Percentiles rank a stretch among this genome's conserved stretches.
phyloP scores from a whole-genome alignment of 2,113 vertebrate species.

The Picathartes gymnocephalus region DNA sequence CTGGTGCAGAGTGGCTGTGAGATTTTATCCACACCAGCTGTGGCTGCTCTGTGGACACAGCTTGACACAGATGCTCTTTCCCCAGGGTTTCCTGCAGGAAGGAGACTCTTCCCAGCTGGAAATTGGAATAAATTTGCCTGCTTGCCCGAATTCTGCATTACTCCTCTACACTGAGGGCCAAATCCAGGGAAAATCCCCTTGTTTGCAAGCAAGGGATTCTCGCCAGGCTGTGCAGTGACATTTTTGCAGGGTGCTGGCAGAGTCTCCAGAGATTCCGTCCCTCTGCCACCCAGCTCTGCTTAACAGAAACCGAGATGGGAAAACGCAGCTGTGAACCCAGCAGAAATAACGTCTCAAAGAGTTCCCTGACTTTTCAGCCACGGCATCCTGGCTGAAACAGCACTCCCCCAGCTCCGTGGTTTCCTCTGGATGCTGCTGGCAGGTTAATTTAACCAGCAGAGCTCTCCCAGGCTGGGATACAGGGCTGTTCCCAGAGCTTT shows the following conservation, averaged over 20 bases:
- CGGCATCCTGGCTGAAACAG: not conserved
- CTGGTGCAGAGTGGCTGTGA: not conserved
- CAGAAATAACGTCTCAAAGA: accelerated
- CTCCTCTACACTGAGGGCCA: not conserved
- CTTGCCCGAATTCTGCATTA: not conserved
- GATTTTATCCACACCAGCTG: not conserved
- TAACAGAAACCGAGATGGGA: not conserved
- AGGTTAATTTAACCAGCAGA: not conserved
- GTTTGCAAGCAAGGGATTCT: not conserved
- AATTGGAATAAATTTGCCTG: not conserved
- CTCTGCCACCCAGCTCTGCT: not conserved
- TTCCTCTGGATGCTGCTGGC: not conserved
- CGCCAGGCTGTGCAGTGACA: not conserved
- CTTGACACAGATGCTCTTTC: not conserved
- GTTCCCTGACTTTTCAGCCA: not conserved
- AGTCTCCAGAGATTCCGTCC: not conserved
- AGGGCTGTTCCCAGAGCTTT: not conserved
- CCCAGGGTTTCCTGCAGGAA: not conserved
- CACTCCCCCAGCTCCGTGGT: not conserved
- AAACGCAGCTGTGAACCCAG: accelerated
- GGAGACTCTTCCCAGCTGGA: not conserved
- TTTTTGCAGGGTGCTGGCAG: not conserved
- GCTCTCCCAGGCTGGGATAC: slow-evolving; percentile 15
- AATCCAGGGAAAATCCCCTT: not conserved
- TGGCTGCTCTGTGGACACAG: not conserved